phyloP scores from a whole-genome alignment of 2,888 invertebrate species.

The Epinotia bilunana region DNA sequence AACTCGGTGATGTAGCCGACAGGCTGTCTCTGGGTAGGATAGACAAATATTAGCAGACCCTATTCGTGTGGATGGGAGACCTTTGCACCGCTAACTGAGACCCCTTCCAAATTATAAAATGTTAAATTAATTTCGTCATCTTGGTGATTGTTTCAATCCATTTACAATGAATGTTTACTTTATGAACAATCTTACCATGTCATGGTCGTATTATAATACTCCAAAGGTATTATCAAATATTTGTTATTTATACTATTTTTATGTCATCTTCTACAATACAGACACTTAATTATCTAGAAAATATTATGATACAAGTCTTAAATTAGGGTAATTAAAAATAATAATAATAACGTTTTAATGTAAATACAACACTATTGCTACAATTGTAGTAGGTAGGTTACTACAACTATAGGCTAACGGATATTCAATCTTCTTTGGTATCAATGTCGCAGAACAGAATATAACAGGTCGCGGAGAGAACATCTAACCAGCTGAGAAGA shows the following conservation, averaged over 20 bases:
- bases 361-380: slow-evolving; percentile 73
- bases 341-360: slow-evolving; percentile 70
- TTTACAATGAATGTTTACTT: slow-evolving; percentile 32
- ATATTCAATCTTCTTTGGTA: slow-evolving; percentile 84
- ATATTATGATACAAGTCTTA: slow-evolving; percentile 81
- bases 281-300: slow-evolving; percentile 59
- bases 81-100: slow-evolving; percentile 37
- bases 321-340: slow-evolving; percentile 64
- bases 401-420: slow-evolving; percentile 72
- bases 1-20: slow-evolving; percentile 2
- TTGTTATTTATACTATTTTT: slow-evolving; percentile 63
- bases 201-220: slow-evolving; percentile 67
- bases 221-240: slow-evolving; percentile 78
- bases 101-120: slow-evolving; percentile 38
- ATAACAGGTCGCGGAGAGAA: slow-evolving; percentile 64
- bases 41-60: not conserved
- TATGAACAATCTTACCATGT: slow-evolving; percentile 36
- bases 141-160: slow-evolving; percentile 25
- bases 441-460: slow-evolving; percentile 77
- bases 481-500: slow-evolving; percentile 63
- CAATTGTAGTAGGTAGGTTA: slow-evolving; percentile 60
- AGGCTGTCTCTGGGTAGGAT: not conserved
- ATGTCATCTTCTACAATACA: slow-evolving; percentile 60
- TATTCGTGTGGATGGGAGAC: slow-evolving; percentile 8
- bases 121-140: slow-evolving; percentile 25